phyloP scores from a whole-genome alignment of 2,797 vertebrate genomes.

The Oreochromis mossambicus region DNA sequence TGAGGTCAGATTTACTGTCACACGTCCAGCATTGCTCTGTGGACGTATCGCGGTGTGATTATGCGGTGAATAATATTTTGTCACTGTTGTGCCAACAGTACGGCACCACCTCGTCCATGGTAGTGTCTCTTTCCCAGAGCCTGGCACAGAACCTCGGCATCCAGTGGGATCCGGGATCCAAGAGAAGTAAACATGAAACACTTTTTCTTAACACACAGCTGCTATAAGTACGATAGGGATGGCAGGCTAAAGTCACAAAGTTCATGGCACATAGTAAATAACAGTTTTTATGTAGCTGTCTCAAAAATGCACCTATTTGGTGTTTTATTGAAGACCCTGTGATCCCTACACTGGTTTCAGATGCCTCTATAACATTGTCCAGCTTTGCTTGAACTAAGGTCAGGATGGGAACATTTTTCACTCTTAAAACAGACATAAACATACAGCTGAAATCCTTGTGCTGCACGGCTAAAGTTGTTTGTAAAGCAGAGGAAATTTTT shows the following conservation, averaged over 20 bases:
- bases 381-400: neutral
- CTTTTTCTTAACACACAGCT: neutral
- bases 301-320: neutral
- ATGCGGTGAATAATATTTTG: constrained; percentile 1
- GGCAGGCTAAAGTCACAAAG: neutral
- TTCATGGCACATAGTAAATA: neutral
- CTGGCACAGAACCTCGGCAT: constrained; percentile 96
- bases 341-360: neutral
- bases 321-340: neutral
- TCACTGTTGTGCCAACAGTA: constrained; percentile 78
- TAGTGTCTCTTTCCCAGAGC: constrained; percentile 87
- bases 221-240: neutral
- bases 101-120: constrained; percentile 85
- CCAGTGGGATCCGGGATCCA: constrained; percentile 91
- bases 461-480: neutral
- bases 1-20: constrained; percentile 80
- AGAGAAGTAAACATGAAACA: constrained; percentile 83
- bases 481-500: neutral
- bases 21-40: neutral
- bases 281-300: neutral
- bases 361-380: neutral
- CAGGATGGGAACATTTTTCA: neutral
- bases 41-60: neutral
- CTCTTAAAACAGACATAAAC: neutral
- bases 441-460: neutral